phyloP scores from a whole-genome alignment of 2,888 invertebrate species.

The Leptinotarsa rubiginosa region DNA sequence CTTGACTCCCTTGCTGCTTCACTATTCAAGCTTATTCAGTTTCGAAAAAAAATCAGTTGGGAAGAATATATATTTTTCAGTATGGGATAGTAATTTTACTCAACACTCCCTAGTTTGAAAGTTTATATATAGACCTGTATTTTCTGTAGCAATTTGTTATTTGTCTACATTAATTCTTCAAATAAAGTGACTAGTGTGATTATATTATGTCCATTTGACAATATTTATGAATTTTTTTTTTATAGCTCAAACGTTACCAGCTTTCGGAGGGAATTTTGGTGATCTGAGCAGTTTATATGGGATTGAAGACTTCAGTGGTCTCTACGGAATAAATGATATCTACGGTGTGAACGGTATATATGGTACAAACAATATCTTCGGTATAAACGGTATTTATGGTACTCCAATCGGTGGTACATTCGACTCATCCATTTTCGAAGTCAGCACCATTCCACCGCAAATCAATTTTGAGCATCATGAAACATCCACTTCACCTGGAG shows the following conservation, averaged over 20 bases:
- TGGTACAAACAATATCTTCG: slow-evolving; percentile 1
- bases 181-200: not conserved
- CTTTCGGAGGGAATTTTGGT: not conserved
- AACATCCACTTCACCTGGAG: not conserved
- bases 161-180: no score
- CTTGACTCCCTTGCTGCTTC: no score
- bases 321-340: not conserved
- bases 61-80: no score
- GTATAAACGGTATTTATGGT: slow-evolving; percentile 8
- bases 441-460: not conserved
- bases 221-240: not conserved
- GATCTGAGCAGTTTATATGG: not conserved
- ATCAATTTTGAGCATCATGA: not conserved
- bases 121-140: no score
- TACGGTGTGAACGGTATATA: slow-evolving; percentile 5
- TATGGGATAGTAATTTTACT: no score
- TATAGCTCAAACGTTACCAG: not conserved
- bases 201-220: not conserved
- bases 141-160: no score
- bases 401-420: not conserved
- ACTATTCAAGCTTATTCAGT: no score
- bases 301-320: not conserved
- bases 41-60: no score
- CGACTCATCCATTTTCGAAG: slow-evolving; percentile 1
- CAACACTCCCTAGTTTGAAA: no score